phyloP scores from a whole-genome alignment of 2,113 vertebrate species.

The Callocephalon fimbriatum region DNA sequence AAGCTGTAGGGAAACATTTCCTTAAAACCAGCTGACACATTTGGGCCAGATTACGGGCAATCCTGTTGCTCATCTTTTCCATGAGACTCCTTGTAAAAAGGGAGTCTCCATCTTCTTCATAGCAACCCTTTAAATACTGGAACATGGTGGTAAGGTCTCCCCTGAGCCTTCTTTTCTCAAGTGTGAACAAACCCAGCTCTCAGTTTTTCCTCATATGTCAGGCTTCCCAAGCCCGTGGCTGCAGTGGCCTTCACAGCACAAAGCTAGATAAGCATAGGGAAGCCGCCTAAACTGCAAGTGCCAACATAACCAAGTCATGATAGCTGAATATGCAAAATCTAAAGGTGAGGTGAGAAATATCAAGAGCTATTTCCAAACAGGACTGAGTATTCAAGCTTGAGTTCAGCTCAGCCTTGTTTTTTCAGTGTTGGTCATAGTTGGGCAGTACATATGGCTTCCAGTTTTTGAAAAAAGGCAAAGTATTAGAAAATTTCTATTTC shows the following conservation, averaged over 20 bases:
- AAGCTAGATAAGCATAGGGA: not conserved
- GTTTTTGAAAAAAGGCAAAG: not conserved
- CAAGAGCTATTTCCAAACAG: not conserved
- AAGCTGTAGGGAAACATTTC: no score
- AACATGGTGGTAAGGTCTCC: not conserved
- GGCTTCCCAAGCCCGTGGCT: not conserved
- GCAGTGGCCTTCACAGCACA: not conserved
- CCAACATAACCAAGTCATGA: rapidly evolving
- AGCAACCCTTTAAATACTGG: not conserved
- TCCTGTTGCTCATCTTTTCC: not conserved
- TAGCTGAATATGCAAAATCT: not conserved
- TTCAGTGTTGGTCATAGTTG: not conserved
- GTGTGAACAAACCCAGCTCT: not conserved
- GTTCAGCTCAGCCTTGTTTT: not conserved
- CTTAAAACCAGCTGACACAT: no score
- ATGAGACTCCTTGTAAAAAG: not conserved
- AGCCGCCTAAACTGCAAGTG: not conserved
- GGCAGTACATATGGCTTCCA: not conserved
- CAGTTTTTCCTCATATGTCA: not conserved
- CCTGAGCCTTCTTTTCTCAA: not conserved
- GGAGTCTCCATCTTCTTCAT: not conserved
- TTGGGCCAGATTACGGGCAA: no score
- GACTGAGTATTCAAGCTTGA: not conserved
- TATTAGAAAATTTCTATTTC: not conserved
- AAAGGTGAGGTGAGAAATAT: not conserved